Evolutionary conservation across 2,888 invertebrate species (phyloP).

Genomic region (Geophilus truncorum): DNA sequence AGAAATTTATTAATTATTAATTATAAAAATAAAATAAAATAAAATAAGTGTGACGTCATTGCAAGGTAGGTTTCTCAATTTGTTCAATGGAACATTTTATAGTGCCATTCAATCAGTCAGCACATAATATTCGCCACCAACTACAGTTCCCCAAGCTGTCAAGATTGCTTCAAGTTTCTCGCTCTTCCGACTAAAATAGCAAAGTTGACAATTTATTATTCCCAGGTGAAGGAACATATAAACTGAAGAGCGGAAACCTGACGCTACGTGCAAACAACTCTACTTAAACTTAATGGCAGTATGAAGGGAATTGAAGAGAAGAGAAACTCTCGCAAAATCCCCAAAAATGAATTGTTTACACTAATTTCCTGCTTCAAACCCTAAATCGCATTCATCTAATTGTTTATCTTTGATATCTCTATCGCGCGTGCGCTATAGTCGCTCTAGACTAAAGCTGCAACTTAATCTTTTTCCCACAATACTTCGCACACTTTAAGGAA

Average conservation of each 20-base stretch:
- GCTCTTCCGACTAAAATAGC: slow-evolving; percentile 7
- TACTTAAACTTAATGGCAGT: slow-evolving; percentile 10
- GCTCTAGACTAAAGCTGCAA: too few relatives aligned
- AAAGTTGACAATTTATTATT: slow-evolving; percentile 20
- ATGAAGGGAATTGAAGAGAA: slow-evolving; percentile 15
- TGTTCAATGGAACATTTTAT: slow-evolving; percentile 3
- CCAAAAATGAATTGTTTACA: not conserved
- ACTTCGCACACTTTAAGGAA: not conserved
- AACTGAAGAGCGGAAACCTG: slow-evolving; percentile 11
- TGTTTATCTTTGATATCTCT: not conserved
- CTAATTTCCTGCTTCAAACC: not conserved
- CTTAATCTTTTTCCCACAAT: not conserved
- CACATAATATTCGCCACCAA: slow-evolving; percentile 16
- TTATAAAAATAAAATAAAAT: not conserved
- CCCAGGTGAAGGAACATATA: slow-evolving; percentile 20
- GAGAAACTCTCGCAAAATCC: not conserved
- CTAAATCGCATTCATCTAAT: not conserved
- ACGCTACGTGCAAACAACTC: slow-evolving; percentile 20
- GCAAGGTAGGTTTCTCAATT: not conserved
- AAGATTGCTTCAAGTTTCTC: slow-evolving; percentile 12
- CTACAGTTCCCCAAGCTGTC: slow-evolving; percentile 12
- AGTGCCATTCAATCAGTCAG: slow-evolving; percentile 1
- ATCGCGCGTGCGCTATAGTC: not conserved
- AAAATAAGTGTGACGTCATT: not conserved
- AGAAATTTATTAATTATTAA: too few relatives aligned